phyloP scores from a whole-genome alignment of 2,888 invertebrate genomes.

The Therioaphis trifolii region DNA sequence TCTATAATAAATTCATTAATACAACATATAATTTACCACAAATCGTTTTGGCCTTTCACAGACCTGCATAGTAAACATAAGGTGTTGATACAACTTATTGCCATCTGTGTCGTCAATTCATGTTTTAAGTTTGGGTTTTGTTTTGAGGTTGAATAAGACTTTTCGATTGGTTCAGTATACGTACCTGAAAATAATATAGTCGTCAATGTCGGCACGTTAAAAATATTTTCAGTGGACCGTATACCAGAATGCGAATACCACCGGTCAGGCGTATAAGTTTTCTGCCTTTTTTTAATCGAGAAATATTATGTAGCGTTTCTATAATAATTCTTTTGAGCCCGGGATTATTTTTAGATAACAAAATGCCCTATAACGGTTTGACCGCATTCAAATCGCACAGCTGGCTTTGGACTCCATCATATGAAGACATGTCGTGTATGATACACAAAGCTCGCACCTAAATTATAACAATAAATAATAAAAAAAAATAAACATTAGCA shows the following conservation, averaged over 20 bases:
- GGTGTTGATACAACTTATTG: neutral
- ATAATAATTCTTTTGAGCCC: neutral
- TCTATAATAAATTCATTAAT: no score
- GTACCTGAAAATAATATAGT: neutral
- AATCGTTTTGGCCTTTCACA: slow-evolving; percentile 16
- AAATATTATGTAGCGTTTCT: neutral
- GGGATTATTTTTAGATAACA: neutral
- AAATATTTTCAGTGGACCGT: neutral
- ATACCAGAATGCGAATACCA: slow-evolving; percentile 23
- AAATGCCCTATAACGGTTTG: neutral
- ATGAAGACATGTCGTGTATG: slow-evolving; percentile 26
- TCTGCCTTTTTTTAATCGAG: slow-evolving; percentile 15
- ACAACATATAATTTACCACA: slow-evolving; percentile 24
- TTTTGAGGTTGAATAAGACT: neutral
- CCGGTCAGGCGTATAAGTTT: slow-evolving; percentile 28
- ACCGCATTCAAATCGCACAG: slow-evolving; percentile 31
- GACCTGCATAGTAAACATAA: slow-evolving; percentile 30
- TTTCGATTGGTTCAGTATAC: neutral
- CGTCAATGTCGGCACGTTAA: neutral
- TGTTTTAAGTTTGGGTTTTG: neutral
- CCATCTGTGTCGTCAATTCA: neutral
- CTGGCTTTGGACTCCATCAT: slow-evolving; percentile 1
- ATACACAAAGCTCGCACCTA: slow-evolving; percentile 19
- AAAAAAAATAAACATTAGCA: neutral
- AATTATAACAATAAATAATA: neutral